These are phyloP conservation scores for Beris morrisii DNA, from an alignment of 2,888 invertebrate species.

Conservation along the genomic window DNA sequence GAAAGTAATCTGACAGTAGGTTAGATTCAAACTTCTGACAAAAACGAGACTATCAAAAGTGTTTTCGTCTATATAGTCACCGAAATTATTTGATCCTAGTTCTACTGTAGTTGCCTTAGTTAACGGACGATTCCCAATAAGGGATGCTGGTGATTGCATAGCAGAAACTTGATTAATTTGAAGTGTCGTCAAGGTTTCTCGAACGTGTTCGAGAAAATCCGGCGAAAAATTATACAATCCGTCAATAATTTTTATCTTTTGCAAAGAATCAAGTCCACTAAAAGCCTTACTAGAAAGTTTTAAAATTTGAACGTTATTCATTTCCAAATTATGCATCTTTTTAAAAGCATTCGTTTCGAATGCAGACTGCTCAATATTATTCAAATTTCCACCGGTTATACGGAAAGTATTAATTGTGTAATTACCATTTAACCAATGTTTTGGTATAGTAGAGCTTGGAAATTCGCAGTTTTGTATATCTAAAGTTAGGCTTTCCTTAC, in stretches of 20 bases:
- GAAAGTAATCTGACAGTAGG: background rate
- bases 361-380: background rate
- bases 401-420: background rate
- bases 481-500: too few species aligned
- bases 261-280: background rate
- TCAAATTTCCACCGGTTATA: background rate
- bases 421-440: background rate
- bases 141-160: too few species aligned
- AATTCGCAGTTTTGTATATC: too few species aligned
- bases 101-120: slow-evolving; percentile 45
- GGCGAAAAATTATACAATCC: too few species aligned
- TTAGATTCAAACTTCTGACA: background rate
- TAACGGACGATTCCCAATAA: background rate
- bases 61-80: background rate
- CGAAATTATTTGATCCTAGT: background rate
- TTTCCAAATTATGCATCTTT: background rate
- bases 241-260: background rate
- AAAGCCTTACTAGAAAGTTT: background rate
- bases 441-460: background rate
- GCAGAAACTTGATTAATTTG: background rate
- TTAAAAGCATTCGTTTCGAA: background rate
- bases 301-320: background rate
- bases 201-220: too few species aligned
- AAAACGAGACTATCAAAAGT: background rate
- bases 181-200: too few species aligned